Base-by-base conservation (phyloP, 2,113 vertebrate genomes). In the Calidris pugnax region DNA sequence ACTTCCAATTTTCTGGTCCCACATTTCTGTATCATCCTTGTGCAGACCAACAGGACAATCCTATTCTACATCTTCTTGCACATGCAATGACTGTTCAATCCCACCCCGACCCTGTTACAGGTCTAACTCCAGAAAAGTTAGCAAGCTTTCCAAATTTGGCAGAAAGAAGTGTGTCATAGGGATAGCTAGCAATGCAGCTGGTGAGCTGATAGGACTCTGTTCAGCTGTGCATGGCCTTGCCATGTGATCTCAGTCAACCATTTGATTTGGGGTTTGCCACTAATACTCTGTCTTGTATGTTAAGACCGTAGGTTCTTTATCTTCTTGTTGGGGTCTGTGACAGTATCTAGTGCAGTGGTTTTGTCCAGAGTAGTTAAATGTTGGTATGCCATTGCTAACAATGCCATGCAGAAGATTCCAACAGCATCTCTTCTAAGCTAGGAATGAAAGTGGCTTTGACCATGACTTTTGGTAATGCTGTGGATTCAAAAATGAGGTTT, bases 151-250 rank as follows among this genome's bases (percentile, higher is more conserved):
- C 35, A 56, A 62, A 32, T 22, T 7, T 73, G 21, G 20, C 30
- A 35, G 24, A 8, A 45, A 60, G 12, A 37, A 26, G 6, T 7
- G 12, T 77, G 33, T 55, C 21, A 50, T 45, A 33, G 30, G 69
- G 23, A 11, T 35, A 76, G 43, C 9, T 35, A 56, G 17, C 1
- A 2, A 5, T 4, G 21, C 15, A 24, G 43, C 32, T 2, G 1
- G 27, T 6, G 18, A 51, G 18, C 16, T 3, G 2, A 27, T 43
- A 8, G 33, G 13, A 24, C 43, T 24, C 39, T 41, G 64, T 50
- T 60, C 62, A 75, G 33, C 60, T 75, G 22, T 47, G 12, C 10
- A 41, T 43, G 51, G n/a, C 30, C 43, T 57, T 67, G 26, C 26
- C 15, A 0, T 33, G 9, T 41, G 26, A 51, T 37, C 28, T 75